Evolutionary conservation across 2,888 invertebrate genomes (phyloP), one percentile per base, ranked within the genome.

Genomic region (Scaptomyza cyrtandrae): DNA sequence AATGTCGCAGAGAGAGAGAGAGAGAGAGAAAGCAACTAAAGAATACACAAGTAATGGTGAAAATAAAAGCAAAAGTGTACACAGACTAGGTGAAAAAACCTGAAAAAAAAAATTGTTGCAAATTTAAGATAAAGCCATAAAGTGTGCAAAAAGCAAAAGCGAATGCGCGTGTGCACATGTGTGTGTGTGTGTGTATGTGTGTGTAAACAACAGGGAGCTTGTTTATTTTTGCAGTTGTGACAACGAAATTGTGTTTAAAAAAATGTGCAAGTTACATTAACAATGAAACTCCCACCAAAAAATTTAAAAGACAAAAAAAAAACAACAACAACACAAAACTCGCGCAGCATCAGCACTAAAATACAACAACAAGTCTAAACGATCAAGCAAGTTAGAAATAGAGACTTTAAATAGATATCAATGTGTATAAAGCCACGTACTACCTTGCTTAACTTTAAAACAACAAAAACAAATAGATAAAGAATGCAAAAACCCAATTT

Each of bases 201-300:
- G 44, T 10, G 35, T 10, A 24, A 19, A 37, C 14, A 37, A 37
- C 19, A 37, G 4, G 7, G 14, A 11, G 37, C 11, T 24, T 24
- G 35, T 52, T 14, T 50, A 61, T 45, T 50, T 44, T 33, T 13
- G 24, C 41, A 19, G 41, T 29, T 41, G 57, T 46, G 31, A 31
- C 41, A 29, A 31, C 43, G 49, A 37, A 54, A 31, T 50, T 24
- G 31, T 57, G 19, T 4, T 43, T 49, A 53, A 63, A 53, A 63
- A 73, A 63, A 62, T 68, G 76, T 75, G 76, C 46, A 60, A 75
- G 58, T 64, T 59, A 68, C 19, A 35, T 35, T 10, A 77, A 70
- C 74, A 74, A 78, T 74, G 56, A 63, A 76, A 76, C 72, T 75
- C 75, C 76, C 75, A 76, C 76, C 54, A 63, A 76, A 75, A 71